A percentile compares a stretch with the other conserved stretches of the same genome.
These are phyloP conservation scores for Pristionchus pacificus DNA, from an alignment of 1,140 invertebrate species.

Conservation along the genomic window DNA sequence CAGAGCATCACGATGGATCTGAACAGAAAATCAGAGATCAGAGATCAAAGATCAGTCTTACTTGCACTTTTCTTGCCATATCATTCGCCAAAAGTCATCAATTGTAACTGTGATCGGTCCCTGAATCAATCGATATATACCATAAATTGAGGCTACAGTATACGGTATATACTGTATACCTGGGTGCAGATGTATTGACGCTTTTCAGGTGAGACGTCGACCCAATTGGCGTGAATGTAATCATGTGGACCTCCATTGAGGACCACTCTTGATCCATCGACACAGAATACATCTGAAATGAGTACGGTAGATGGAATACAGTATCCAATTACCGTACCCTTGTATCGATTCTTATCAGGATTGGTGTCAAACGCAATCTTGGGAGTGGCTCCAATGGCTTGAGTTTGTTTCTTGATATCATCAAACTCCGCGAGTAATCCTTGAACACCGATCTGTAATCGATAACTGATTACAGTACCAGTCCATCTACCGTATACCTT, in stretches of 20 bases:
- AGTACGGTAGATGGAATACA: neutral
- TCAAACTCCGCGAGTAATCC: neutral
- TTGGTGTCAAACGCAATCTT: constrained; percentile 29
- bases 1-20: neutral
- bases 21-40: neutral
- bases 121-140: no score
- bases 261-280: constrained; percentile 36
- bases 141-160: no score
- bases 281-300: constrained; percentile 34
- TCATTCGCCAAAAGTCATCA: constrained; percentile 29
- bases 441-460: neutral
- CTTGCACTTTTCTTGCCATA: constrained; percentile 25
- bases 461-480: neutral
- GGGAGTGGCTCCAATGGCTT: neutral
- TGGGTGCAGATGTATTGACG: constrained; percentile 15
- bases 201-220: constrained; percentile 13
- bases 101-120: constrained; percentile 14
- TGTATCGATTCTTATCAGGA: constrained; percentile 40
- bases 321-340: constrained; percentile 18
- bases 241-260: constrained; percentile 29
- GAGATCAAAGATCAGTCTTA: constrained; percentile 31
- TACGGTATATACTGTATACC: neutral
- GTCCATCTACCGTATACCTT: neutral
- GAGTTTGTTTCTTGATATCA: neutral
- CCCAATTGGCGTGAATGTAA: constrained; percentile 39